Evolutionary conservation across 92 coral and sea anemone genomes (phyloP), one percentile per base, ranked within the genome.

Genomic region (Porites lobata): DNA sequence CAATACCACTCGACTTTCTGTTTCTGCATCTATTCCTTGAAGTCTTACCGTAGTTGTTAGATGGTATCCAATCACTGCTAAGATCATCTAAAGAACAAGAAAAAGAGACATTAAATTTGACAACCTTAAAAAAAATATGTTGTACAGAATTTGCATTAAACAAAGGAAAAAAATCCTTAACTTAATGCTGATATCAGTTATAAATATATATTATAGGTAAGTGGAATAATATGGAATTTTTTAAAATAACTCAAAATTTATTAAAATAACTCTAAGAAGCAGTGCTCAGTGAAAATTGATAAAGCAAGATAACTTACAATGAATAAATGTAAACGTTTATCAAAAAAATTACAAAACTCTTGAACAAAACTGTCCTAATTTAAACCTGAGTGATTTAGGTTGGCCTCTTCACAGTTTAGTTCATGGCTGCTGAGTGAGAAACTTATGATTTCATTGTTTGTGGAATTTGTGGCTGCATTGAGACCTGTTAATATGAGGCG

Each of bases 11-110:
- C 32, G 32, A 29, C 32, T 29, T 29, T 8, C 47, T 13, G 43
- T 32, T 21, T 12, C 59, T 83, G 64, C 67, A 65, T 51, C 66
- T 85, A 62, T 19, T 75, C 61, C 88, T 75, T 11, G 84, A 85
- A 68, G 66, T 77, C 19, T 76, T 74, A n/a, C 59, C 52, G 29
- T 68, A 76, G 21, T 77, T 68, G 50, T 70, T 69, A 67, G 21
- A 47, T 52, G 84, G 83, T 68, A 77, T 69, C 83, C 70, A 77
- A 52, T 58, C 68, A 32, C 14, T 85, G 69, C 69, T 66, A 26
- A 77, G 26, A 71, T 73, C 87, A 61, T 84, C 87, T 82, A 38
- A 38, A 9, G 68, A 83, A 57, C 69, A 10, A 69, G 22, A 66
- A 26, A 12, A 52, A 19, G 47, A 0, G 0, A 38, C 47, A 38